Evolutionary conservation across 2,797 vertebrate species (phyloP), one percentile per base, ranked within the genome.

Genomic region (Peromyscus melanophrys): DNA sequence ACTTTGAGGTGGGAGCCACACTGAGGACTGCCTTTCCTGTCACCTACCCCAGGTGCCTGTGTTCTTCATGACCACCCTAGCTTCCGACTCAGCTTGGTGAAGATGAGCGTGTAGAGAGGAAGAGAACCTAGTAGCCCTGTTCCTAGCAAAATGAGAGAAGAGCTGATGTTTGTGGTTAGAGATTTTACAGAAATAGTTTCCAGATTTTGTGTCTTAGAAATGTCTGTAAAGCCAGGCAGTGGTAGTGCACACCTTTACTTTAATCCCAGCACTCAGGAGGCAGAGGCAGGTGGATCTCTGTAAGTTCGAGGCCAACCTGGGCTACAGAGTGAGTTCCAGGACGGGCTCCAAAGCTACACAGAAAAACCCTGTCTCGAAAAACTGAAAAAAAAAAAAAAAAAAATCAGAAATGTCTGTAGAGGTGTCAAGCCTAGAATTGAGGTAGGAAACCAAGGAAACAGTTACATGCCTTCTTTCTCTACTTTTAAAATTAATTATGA

Each of bases 51-150:
- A 27, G 76, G 89, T 69, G 29, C 9, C 46, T 31, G 78, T 31
- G 87, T 91, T 92, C 89, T 87, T 75, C 57, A n/a, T 89, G 84
- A 37, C 49, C 31, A 83, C 52, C 10, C 90, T 88, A 71, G 40
- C 69, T 92, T 93, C 89, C 88, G 80, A 65, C 67, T 55, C 4
- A 73, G n/a, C 9, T 76, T 5, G 59, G 65, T 82, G 11, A 69
- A 43, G 69, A 16, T 83, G 76, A 94, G 31, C 31, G 17, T 65
- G n/a, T 27, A 78, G 37, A 89, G 46, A 75, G 23, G 82, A 96
- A 95, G 67, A 43, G 55, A 94, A 73, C 65, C 55, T 52, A 88
- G 21, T 31, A 90, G 25, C 10, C 93, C 92, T 80, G 52, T 84
- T 93, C 27, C 4, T 81, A 23, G 37, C 40, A 23, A 83, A 63